Percentiles rank a stretch among this genome's conserved stretches.
These are phyloP conservation scores for Spinus pinus DNA, from an alignment of 2,797 vertebrate genomes.

Conservation along the genomic window DNA sequence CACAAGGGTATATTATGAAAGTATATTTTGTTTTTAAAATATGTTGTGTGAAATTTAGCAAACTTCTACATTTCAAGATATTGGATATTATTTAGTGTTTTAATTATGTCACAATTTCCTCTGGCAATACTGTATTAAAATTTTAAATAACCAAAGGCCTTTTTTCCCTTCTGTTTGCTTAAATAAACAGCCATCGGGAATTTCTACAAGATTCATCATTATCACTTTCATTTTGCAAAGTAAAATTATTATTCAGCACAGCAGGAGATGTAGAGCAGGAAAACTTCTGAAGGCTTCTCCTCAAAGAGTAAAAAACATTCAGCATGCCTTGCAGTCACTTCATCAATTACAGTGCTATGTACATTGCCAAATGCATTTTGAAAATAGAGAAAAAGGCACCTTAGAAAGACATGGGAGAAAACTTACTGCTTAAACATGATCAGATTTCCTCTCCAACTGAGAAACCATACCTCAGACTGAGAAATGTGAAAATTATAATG, in stretches of 20 bases:
- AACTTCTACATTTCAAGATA: background rate
- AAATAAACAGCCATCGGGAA: background rate
- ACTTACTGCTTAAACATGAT: background rate
- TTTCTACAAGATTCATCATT: background rate
- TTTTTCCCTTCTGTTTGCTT: background rate
- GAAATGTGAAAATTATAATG: background rate
- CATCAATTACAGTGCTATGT: background rate
- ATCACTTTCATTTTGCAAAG: background rate
- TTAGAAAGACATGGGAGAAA: background rate
- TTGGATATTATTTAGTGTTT: background rate
- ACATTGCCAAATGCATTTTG: background rate
- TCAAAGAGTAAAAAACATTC: background rate
- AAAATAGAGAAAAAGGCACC: background rate
- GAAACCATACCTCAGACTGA: background rate
- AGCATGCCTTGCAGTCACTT: background rate
- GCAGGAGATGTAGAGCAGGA: background rate
- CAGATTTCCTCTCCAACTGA: background rate
- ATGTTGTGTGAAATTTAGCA: background rate
- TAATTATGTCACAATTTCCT: background rate
- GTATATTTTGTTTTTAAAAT: background rate
- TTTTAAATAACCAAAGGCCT: background rate
- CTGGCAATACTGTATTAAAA: background rate
- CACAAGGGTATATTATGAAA: rapidly evolving
- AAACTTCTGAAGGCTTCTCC: background rate
- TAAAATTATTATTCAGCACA: slow-evolving; percentile 5